Evolutionary conservation across 2,888 invertebrate genomes (phyloP), one percentile per base, ranked within the genome.

Genomic region (Ectemnius cavifrons): DNA sequence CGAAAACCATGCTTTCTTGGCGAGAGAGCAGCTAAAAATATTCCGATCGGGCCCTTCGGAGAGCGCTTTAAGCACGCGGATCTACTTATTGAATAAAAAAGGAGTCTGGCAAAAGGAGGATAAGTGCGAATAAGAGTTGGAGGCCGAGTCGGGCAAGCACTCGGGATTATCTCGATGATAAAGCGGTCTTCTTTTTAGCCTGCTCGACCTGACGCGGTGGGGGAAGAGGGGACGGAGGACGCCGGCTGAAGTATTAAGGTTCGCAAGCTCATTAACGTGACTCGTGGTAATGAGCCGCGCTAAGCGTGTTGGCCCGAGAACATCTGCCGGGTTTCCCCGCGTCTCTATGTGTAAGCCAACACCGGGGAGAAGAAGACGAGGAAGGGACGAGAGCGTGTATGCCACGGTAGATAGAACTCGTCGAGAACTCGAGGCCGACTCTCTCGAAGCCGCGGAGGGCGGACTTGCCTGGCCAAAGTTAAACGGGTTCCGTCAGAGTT

Each of bases 191-290:
- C 57, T 49, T 58, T 60, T 76, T 65, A 59, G 73, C 63, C 62
- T 74, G 66, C 71, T 79, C 75, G 74, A 65, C 68, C 59, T 58
- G 67, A 63, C 69, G 27, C 64, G 27, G 64, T 27, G 67, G 75
- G 65, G 75, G 63, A 69, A 63, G 73, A 64, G 47, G 59, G 64
- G 57, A 58, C 46, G 52, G 62, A 45, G 63, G 75, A 75, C 77
- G 71, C 71, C 73, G 74, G 59, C 73, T 63, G 69, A 75, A 73
- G 71, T 68, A 79, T 76, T 73, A 78, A 77, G 78, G 73, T 79
- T 82, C 77, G 84, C 84, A 85, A 83, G 86, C 86, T 83, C 81
- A 86, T 86, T 86, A 84, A 85, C 85, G 79, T 78, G 84, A 81
- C 83, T 80, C 76, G 79, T 80, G 84, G 81, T 86, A 86, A 86